Base-by-base conservation (phyloP, 1,140 invertebrate species). In the Drosophila yakuba region DNA sequence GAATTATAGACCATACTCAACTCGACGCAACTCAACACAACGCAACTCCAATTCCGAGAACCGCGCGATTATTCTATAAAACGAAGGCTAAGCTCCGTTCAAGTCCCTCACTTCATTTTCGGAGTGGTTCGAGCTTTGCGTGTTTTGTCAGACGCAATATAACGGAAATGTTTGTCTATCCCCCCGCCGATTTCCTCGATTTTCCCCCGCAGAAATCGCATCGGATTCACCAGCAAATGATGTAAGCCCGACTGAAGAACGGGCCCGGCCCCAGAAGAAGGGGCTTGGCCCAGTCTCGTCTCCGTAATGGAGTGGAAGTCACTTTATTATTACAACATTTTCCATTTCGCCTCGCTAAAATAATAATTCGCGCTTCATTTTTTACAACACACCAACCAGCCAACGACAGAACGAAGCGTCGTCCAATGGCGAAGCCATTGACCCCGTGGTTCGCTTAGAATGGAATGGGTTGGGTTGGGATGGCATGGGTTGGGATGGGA, bases 281-380 rank as follows among this genome's bases (percentile, higher is more conserved):
- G 64, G 45, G 67, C 67, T 51, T 72, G 55, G 44, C 23, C 66
- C 39, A 28, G 59, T 50, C 61, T 74, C 43, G 69, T 44, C 69
- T 74, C 38, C 72, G 60, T 75, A 75, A 75, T 67, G 73, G 73
- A 75, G 72, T 75, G 55, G 73, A 64, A 75, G 72, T 75, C 78
- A 82, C 83, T 88, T 83, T 83, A 83, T 86, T 88, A 86, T 88
- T 88, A 83, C 82, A 88, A 86, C 83, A 83, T 86, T 86, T 83
- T 79, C 83, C 60, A 83, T 79, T 88, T 88, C 62, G 84, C 83
- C 74, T 68, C 62, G 83, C 79, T 86, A 86, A 86, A 86, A 88
- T 86, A 88, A 86, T 86, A 86, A 86, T 86, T 86, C 80, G 81
- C 83, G 84, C 79, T 89, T 88, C 66, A 74, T 83, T 84, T 83